Conservation (phyloP, 2,797 vertebrate species). For the Falco rusticolus region DNA sequence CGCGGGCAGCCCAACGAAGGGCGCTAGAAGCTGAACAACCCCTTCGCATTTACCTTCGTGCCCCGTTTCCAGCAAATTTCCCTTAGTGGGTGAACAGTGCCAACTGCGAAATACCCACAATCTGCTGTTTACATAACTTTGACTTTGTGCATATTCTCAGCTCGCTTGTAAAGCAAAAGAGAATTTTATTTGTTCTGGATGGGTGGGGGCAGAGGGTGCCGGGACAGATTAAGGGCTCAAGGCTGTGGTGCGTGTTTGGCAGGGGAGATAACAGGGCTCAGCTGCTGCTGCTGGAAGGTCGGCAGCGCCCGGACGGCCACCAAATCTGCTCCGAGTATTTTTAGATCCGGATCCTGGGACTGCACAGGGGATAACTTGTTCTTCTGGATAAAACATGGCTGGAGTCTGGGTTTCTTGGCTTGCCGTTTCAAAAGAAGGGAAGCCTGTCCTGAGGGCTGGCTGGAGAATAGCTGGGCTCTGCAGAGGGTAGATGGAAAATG, state of each 20-base stretch:
- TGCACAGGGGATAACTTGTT: rapidly evolving
- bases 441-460: neutral
- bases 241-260: neutral
- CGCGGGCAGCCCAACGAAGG: rapidly evolving
- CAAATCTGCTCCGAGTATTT: neutral
- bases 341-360: neutral
- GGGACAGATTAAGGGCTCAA: neutral
- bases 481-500: neutral
- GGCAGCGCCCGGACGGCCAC: neutral
- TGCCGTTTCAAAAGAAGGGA: neutral
- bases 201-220: conserved; percentile 15
- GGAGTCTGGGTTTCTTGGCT: neutral
- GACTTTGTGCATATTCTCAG: neutral
- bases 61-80: rapidly evolving
- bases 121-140: neutral
- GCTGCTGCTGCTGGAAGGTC: neutral
- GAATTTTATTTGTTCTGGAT: neutral
- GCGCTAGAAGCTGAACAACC: rapidly evolving
- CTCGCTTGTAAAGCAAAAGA: neutral
- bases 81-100: neutral
- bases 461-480: neutral
- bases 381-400: neutral
- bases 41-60: rapidly evolving
- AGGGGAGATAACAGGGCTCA: neutral
- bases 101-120: neutral